Evolutionary conservation across 2,113 vertebrate genomes (phyloP).

Genomic region (Microcebus lehilahytsara): DNA sequence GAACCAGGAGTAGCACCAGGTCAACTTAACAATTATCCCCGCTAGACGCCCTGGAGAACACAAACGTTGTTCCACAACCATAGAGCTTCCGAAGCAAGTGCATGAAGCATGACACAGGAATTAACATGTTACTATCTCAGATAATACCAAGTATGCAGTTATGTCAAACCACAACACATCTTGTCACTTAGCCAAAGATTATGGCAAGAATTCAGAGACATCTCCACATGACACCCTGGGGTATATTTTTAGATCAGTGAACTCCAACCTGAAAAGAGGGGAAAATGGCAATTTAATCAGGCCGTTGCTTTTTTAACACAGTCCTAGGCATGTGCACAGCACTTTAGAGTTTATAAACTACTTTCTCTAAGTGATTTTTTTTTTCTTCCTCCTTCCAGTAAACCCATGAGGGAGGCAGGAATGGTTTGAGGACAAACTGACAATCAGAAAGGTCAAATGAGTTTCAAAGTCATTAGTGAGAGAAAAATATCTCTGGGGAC

Average conservation of each 20-base stretch:
- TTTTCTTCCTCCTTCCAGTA: background rate
- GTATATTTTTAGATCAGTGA: background rate
- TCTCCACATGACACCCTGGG: background rate
- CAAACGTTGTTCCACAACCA: background rate
- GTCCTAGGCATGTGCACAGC: accelerated
- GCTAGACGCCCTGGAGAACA: background rate
- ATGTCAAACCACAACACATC: background rate
- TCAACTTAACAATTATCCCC: background rate
- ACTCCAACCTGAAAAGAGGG: background rate
- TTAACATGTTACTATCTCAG: accelerated
- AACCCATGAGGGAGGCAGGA: background rate
- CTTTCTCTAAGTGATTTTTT: background rate
- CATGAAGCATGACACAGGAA: background rate
- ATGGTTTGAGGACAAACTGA: background rate
- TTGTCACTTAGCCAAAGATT: background rate
- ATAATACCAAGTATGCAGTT: background rate
- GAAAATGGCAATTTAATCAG: background rate
- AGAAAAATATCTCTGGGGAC: background rate
- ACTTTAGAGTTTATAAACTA: background rate
- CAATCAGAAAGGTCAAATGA: background rate
- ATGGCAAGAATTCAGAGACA: background rate
- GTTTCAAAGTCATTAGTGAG: background rate
- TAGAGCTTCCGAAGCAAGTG: background rate
- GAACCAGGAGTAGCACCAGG: background rate
- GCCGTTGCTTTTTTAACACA: background rate